Base-by-base conservation (phyloP, 2,797 vertebrate species). In the Melanotaenia maccullochi region DNA sequence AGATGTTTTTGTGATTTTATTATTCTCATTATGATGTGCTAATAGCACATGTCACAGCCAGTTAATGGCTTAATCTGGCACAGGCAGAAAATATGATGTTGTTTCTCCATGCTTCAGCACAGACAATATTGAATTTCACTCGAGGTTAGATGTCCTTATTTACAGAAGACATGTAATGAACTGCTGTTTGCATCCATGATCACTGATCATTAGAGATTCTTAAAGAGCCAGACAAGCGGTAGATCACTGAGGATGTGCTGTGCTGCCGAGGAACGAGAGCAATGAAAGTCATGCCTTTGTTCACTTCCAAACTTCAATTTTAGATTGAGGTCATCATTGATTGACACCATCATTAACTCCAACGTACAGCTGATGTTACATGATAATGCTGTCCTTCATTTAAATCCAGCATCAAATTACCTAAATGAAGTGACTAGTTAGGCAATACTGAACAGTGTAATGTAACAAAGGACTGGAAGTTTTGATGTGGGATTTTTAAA, bases 301-400 rank as follows among this genome's bases (percentile, higher is more conserved):
- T 71, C 76, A 84, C 84, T 88, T 82, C 68, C 74, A 87, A 71
- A 84, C 76, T 75, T 84, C 81, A 14, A 0, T 72, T 85, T 87
- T 85, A 86, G 86, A 91, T 89, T 83, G 89, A 87, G 88, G 87
- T 78, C 88, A 84, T 71, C 62, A 36, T 42, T 89, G 90, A 90
- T 85, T 90, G 85, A 88, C 86, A 90, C 40, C 87, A 85, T 89
- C 83, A 89, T 90, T 90, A 90, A 86, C 84, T 84, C 68, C 20
- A 20, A 79, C 77, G 80, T 77, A 76, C 75, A 83, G 71, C 78
- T 87, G 73, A 89, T 87, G 71, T 78, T 66, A 51, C 59, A 74
- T 14, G 25, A 85, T 85, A 68, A 79, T 69, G 64, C 56, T 75
- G 75, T 82, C 75, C 72, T 84, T 85, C 78, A 68, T 76, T 83